Evolutionary conservation across 1,140 invertebrate genomes (phyloP).

Genomic region (Calephelis virginiensis): DNA sequence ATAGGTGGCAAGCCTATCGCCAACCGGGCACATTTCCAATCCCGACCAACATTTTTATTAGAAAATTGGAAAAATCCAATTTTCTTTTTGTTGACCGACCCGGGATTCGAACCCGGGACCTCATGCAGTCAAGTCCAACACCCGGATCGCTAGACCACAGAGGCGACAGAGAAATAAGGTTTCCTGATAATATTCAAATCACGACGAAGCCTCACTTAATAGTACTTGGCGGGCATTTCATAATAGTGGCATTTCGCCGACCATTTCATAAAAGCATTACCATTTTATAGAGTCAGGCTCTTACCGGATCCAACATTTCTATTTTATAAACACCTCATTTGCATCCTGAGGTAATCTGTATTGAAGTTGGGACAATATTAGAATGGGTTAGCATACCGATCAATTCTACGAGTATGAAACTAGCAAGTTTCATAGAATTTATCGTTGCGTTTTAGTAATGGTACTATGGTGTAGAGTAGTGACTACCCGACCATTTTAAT

Average conservation of each 20-base stretch:
- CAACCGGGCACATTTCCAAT: too few species aligned
- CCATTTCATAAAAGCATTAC: slow-evolving; percentile 9
- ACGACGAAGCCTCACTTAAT: slow-evolving; percentile 11
- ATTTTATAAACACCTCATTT: slow-evolving; percentile 4
- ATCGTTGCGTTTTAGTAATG: background rate
- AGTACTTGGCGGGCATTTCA: slow-evolving; percentile 7
- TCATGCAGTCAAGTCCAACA: too few species aligned
- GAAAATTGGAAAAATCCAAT: too few species aligned
- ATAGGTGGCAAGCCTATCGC: too few species aligned
- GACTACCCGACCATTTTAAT: too few species aligned
- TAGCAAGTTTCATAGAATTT: background rate
- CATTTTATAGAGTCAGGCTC: slow-evolving; percentile 3
- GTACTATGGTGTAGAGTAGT: too few species aligned
- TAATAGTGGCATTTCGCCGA: slow-evolving; percentile 11
- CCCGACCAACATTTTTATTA: too few species aligned
- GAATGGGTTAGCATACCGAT: too few species aligned
- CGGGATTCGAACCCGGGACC: too few species aligned
- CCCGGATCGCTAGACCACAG: too few species aligned
- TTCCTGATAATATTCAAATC: slow-evolving; percentile 11
- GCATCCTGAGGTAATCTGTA: background rate
- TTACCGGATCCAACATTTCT: background rate
- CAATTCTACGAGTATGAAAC: too few species aligned
- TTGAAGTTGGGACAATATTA: slow-evolving; percentile 4
- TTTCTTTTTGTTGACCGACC: too few species aligned
- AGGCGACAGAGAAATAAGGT: slow-evolving; percentile 7